Evolutionary conservation across 2,113 vertebrate species (phyloP).

Genomic region (Urocynchramus pylzowi): DNA sequence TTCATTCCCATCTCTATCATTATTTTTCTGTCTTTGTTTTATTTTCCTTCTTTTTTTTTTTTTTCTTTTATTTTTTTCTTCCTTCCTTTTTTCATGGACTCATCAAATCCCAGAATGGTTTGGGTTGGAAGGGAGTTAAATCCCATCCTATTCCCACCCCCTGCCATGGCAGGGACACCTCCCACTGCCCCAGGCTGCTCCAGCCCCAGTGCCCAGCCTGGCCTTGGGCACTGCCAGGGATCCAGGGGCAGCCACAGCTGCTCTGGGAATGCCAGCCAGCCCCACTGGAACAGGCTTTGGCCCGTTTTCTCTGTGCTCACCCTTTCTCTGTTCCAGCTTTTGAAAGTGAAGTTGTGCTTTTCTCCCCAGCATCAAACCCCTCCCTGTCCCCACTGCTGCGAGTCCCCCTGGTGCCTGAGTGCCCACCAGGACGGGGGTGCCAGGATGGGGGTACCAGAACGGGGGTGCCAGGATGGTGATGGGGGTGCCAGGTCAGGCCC

Average conservation of each 20-base stretch:
- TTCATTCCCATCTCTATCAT: background rate
- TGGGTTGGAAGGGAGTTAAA: background rate
- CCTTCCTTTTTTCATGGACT: background rate
- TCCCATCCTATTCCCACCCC: no score
- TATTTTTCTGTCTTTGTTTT: background rate
- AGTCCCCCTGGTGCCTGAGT: background rate
- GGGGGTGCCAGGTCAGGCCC: background rate
- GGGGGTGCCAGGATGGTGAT: background rate
- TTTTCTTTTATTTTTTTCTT: no score
- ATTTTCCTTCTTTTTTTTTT: background rate
- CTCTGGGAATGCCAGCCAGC: background rate
- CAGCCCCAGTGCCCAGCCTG: background rate
- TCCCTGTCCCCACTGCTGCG: rapidly evolving
- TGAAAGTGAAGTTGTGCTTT: rapidly evolving
- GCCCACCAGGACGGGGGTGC: background rate
- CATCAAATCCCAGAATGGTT: background rate
- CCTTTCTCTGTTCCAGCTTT: background rate
- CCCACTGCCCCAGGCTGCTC: background rate
- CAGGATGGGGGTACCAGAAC: background rate
- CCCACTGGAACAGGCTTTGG: background rate
- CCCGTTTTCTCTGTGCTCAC: no score
- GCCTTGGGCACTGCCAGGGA: background rate
- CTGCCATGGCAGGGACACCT: background rate
- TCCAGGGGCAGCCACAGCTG: background rate
- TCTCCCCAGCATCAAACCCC: rapidly evolving